Conservation (phyloP, 2,797 vertebrate species). For the Rhodeus uyekii region DNA sequence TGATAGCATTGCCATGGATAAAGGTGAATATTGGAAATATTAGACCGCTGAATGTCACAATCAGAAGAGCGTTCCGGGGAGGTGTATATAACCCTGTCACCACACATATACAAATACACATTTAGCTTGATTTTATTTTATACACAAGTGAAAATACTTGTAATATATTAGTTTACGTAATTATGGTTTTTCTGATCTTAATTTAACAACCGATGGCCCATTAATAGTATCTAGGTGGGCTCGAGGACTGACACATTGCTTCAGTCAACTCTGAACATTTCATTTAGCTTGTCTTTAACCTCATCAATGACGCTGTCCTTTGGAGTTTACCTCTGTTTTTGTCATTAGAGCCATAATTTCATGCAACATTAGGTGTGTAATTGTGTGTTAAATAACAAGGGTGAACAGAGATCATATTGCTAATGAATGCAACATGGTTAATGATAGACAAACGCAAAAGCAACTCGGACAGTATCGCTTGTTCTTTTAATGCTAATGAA, state of each 20-base stretch:
- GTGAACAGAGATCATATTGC: conserved; percentile 61
- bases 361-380: conserved; percentile 77
- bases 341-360: conserved; percentile 75
- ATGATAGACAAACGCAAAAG: conserved; percentile 59
- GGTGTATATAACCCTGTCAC: too few species aligned
- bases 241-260: neutral
- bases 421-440: conserved; percentile 70
- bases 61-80: neutral
- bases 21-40: neutral
- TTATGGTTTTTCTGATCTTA: neutral
- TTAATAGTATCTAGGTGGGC: neutral
- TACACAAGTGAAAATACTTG: neutral
- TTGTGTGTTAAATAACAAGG: conserved; percentile 73
- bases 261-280: conserved; percentile 12
- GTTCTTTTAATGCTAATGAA: neutral
- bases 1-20: neutral
- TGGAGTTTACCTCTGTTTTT: conserved; percentile 62
- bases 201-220: neutral
- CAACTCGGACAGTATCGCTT: neutral
- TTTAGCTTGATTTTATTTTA: neutral
- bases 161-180: neutral
- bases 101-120: neutral
- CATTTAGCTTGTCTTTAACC: conserved; percentile 42
- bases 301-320: conserved; percentile 62
- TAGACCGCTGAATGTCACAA: neutral